phyloP scores from a whole-genome alignment of 2,888 invertebrate species.

The Chloromyia formosa region DNA sequence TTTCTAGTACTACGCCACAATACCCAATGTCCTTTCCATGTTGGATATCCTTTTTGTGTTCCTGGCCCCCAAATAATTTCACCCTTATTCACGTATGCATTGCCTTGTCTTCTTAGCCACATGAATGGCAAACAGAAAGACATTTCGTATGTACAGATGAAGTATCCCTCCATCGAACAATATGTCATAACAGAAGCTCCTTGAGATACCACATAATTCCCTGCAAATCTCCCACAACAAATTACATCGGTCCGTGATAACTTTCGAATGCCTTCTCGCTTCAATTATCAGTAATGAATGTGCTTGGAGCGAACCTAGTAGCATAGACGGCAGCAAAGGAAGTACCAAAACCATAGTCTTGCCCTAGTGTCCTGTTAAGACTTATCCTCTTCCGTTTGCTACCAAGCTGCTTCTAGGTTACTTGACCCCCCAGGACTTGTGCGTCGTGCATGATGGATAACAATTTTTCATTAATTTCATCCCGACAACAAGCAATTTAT shows the following conservation, averaged over 20 bases:
- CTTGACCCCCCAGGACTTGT: slow-evolving; percentile 11
- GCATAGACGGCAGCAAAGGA: neutral
- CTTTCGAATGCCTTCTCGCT: slow-evolving; percentile 39
- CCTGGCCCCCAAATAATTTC: neutral
- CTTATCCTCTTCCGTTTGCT: neutral
- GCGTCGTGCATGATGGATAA: slow-evolving; percentile 4
- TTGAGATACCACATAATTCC: slow-evolving; percentile 34
- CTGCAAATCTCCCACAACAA: slow-evolving; percentile 37
- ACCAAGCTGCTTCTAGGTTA: neutral
- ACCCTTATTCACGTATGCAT: neutral
- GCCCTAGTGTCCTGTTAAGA: slow-evolving; percentile 31
- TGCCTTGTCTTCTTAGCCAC: neutral
- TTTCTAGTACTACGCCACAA: neutral
- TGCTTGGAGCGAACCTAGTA: slow-evolving; percentile 10
- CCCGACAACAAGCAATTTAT: slow-evolving; percentile 1
- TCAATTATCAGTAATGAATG: slow-evolving; percentile 42
- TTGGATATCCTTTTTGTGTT: neutral
- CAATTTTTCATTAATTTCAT: slow-evolving; percentile 32
- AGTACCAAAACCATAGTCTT: neutral
- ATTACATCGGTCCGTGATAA: slow-evolving; percentile 40
- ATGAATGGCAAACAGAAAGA: neutral
- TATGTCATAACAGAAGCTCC: slow-evolving; percentile 40
- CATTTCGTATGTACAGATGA: neutral
- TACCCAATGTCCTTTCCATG: neutral
- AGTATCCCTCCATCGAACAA: slow-evolving; percentile 19